A percentile compares a stretch with the other conserved stretches of the same genome.
Evolutionary conservation across 2,113 vertebrate species (phyloP).

Genomic region (Bothrops jararaca): DNA sequence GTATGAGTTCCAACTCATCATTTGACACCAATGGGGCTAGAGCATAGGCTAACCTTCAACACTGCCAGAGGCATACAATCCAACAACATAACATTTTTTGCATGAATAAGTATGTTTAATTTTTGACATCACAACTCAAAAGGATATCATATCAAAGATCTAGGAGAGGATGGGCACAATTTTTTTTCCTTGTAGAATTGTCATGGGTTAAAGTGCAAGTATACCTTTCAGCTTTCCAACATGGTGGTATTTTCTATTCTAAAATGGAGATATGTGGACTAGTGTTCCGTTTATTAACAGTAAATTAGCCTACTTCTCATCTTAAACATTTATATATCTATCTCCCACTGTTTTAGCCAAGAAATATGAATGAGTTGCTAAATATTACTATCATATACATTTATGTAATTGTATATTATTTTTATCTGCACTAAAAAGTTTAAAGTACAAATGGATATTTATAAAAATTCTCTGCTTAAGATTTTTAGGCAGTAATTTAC

Average conservation of each 20-base stretch:
- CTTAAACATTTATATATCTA: not conserved
- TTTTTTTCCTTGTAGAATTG: not conserved
- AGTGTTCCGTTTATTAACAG: constrained; percentile 19
- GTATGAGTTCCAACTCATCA: not conserved
- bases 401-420: not conserved
- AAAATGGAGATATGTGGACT: not conserved
- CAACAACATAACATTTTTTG: no score
- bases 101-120: not conserved
- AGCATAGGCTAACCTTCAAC: not conserved
- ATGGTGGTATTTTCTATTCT: not conserved
- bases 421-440: not conserved
- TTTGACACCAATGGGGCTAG: not conserved
- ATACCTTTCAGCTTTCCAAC: not conserved
- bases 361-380: not conserved
- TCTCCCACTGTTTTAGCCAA: not conserved
- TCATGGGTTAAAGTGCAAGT: not conserved
- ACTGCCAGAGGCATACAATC: not conserved
- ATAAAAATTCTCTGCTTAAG: constrained; percentile 66
- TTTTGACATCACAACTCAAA: not conserved
- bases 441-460: not conserved
- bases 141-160: not conserved
- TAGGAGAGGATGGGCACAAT: not conserved
- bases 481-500: constrained; percentile 85
- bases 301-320: not conserved
- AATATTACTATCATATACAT: not conserved